Evolutionary conservation across 2,888 invertebrate genomes (phyloP).

Genomic region (Scaptomyza tumidula): DNA sequence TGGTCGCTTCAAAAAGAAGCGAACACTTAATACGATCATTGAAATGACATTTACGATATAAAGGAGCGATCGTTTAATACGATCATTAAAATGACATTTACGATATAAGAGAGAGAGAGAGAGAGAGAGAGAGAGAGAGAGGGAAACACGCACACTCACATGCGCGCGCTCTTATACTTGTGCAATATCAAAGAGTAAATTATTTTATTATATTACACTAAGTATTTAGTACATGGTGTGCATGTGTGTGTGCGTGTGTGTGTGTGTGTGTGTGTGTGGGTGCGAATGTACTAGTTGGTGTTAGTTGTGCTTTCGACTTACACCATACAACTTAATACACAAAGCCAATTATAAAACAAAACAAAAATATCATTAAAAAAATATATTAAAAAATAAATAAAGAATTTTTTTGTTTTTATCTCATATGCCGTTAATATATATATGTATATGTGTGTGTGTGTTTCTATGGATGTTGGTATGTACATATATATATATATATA

Average conservation of each 20-base stretch:
- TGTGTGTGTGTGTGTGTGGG: conserved; percentile 21
- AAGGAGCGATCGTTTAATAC: background rate
- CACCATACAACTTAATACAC: conserved; percentile 49
- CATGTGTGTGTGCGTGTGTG: conserved; percentile 20
- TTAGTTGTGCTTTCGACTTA: conserved; percentile 42
- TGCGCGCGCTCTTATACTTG: conserved; percentile 37
- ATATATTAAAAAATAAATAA: conserved; percentile 26
- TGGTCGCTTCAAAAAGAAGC: background rate
- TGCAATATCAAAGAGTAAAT: conserved; percentile 21
- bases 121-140: conserved; percentile 9
- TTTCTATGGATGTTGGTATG: conserved; percentile 3
- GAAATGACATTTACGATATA: background rate
- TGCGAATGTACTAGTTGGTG: conserved; percentile 24
- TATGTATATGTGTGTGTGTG: conserved; percentile 10
- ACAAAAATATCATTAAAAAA: conserved; percentile 17
- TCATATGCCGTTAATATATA: conserved; percentile 20
- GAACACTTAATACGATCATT: background rate
- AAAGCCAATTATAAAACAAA: conserved; percentile 68
- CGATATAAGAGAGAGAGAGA: conserved; percentile 10
- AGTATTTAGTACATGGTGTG: conserved; percentile 12
- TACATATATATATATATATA: conserved; percentile 6
- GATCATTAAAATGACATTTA: background rate
- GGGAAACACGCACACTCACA: conserved; percentile 17
- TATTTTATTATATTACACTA: conserved; percentile 26
- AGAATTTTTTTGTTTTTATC: conserved; percentile 20